Percentiles rank a stretch among this genome's conserved stretches.
Conservation (phyloP, 2,113 vertebrate species). For the Oreochromis spilurus region DNA sequence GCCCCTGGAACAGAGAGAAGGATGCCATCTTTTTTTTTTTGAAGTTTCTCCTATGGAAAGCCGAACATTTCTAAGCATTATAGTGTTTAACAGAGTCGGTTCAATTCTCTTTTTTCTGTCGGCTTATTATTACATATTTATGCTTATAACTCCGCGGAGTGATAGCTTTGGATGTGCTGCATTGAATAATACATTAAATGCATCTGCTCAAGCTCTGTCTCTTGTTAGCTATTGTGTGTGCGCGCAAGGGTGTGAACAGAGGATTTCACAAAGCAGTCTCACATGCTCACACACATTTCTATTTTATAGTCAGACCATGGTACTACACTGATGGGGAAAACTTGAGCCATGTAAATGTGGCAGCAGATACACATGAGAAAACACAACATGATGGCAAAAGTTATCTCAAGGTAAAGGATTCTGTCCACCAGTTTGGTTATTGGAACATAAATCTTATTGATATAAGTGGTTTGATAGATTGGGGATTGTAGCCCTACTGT, state of each 20-base stretch:
- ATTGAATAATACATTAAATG: slow-evolving; percentile 75
- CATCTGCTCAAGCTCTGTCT: slow-evolving; percentile 51
- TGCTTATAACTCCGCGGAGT: slow-evolving; percentile 43
- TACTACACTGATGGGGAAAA: neutral
- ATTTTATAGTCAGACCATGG: neutral
- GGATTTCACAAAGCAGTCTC: slow-evolving; percentile 2
- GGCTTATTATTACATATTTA: slow-evolving; percentile 67
- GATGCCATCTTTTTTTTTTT: neutral
- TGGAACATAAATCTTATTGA: neutral
- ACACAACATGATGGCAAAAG: neutral
- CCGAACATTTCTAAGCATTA: neutral
- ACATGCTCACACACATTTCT: neutral
- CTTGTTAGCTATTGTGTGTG: slow-evolving; percentile 35
- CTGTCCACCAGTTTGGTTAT: neutral
- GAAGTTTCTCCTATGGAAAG: neutral
- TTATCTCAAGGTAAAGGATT: neutral
- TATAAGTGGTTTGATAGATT: neutral
- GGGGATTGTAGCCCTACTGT: neutral
- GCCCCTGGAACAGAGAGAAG: neutral
- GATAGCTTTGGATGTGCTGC: slow-evolving; percentile 53
- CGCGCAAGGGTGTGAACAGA: neutral
- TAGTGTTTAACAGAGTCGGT: slow-evolving; percentile 1
- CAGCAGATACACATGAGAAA: neutral
- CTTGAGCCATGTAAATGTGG: neutral
- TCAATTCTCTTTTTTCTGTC: slow-evolving; percentile 4